These are phyloP conservation scores for Pachypanchax playfairii DNA, from an alignment of 2,113 vertebrate genomes.

Conservation along the genomic window DNA sequence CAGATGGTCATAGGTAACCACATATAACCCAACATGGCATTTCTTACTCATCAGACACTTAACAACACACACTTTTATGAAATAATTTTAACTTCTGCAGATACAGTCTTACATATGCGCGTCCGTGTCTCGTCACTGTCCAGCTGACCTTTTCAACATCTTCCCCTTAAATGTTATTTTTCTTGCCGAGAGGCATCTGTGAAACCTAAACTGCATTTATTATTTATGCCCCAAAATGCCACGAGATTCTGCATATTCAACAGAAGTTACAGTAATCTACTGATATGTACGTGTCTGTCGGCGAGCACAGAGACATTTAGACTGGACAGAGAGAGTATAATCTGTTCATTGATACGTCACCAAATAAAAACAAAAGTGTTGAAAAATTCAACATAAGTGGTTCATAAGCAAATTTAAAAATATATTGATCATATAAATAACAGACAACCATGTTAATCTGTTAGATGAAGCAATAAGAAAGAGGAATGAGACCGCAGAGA, in stretches of 20 bases:
- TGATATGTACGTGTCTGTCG: no score
- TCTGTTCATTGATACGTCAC: not conserved
- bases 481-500: not conserved
- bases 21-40: slow-evolving; percentile 26
- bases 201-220: slow-evolving; percentile 48
- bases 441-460: no score
- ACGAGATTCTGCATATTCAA: slow-evolving; percentile 45
- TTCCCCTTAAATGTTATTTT: slow-evolving; percentile 29
- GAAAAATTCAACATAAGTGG: not conserved
- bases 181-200: slow-evolving; percentile 19
- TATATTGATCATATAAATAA: no score
- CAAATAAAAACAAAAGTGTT: not conserved
- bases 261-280: slow-evolving; percentile 13
- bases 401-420: not conserved
- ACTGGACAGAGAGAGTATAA: not conserved
- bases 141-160: slow-evolving; percentile 38
- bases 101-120: not conserved
- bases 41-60: slow-evolving; percentile 51
- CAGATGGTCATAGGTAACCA: slow-evolving; percentile 38
- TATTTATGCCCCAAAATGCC: slow-evolving; percentile 60
- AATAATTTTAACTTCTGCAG: not conserved
- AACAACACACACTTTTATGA: slow-evolving; percentile 15
- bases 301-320: no score
- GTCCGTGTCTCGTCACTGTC: not conserved
- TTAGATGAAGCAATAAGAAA: no score